Evolutionary conservation across 1,140 invertebrate species (phyloP).

Genomic region (Cylas formicarius): DNA sequence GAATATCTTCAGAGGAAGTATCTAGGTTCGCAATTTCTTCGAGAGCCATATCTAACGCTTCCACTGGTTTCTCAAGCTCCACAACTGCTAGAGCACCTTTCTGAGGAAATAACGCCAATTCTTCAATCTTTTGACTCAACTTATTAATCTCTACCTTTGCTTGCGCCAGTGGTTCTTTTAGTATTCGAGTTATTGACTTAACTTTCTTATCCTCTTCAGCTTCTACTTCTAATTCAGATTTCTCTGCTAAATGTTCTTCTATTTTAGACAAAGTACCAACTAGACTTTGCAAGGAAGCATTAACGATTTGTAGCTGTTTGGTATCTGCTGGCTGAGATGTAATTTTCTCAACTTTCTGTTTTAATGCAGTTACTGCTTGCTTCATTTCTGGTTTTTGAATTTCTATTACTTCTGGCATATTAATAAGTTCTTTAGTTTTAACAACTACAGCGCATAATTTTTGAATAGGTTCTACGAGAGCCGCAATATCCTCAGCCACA

Average conservation of each 20-base stretch:
- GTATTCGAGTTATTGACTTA: constrained; percentile 6
- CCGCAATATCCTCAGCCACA: not conserved
- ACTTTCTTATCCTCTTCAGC: too few relatives aligned
- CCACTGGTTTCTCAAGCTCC: constrained; percentile 8
- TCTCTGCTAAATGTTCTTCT: not conserved
- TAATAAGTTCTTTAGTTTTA: not conserved
- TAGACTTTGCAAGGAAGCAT: not conserved
- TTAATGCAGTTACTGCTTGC: constrained; percentile 11
- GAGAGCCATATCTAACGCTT: constrained; percentile 2
- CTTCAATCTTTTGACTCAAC: constrained; percentile 1
- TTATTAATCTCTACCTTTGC: constrained; percentile 6
- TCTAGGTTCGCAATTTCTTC: not conserved
- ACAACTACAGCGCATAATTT: constrained; percentile 6
- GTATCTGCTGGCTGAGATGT: constrained; percentile 2
- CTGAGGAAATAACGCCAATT: constrained; percentile 2
- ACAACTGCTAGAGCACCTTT: constrained; percentile 3
- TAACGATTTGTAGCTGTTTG: constrained; percentile 6
- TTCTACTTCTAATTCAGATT: not conserved
- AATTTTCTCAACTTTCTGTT: constrained; percentile 12
- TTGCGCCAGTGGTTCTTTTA: constrained; percentile 1
- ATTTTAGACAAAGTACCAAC: not conserved
- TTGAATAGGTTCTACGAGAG: constrained; percentile 7
- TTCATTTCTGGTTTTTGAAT: constrained; percentile 13
- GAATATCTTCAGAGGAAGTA: constrained; percentile 1
- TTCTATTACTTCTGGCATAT: constrained; percentile 12